These are phyloP conservation scores for Alligator sinensis DNA, from an alignment of 2,113 vertebrate genomes.

Conservation along the genomic window DNA sequence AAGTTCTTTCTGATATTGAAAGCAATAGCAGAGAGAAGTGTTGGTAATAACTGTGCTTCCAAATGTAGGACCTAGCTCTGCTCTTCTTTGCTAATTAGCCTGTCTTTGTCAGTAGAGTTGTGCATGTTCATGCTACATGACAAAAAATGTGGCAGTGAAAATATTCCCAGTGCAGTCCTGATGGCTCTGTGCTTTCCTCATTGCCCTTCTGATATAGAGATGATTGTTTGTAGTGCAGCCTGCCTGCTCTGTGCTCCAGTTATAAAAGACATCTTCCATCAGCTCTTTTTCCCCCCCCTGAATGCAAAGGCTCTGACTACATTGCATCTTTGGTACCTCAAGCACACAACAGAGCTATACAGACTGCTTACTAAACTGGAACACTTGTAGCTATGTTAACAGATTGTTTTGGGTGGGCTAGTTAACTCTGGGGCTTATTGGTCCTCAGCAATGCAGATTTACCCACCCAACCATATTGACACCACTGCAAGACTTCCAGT, in stretches of 20 bases:
- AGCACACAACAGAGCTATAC: too few relatives aligned
- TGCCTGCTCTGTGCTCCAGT: background rate
- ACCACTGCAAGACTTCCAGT: too few relatives aligned
- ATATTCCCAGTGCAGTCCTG: background rate
- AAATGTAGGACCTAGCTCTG: background rate
- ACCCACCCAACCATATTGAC: too few relatives aligned
- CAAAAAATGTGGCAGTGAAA: background rate
- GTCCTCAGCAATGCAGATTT: too few relatives aligned
- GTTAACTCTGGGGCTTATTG: too few relatives aligned
- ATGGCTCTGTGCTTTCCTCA: background rate
- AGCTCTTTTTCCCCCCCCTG: background rate
- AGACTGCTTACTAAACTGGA: too few relatives aligned
- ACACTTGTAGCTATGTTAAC: too few relatives aligned
- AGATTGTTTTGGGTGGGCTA: too few relatives aligned
- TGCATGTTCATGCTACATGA: background rate
- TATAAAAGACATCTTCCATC: background rate
- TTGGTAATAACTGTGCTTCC: background rate
- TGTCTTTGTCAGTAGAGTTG: background rate
- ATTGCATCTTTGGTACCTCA: too few relatives aligned
- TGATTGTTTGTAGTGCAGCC: background rate
- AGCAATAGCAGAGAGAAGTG: background rate
- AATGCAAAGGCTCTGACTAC: too few relatives aligned
- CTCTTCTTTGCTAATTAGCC: background rate
- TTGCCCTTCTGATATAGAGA: background rate
- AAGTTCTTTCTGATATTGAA: background rate